Evolutionary conservation across 2,888 invertebrate species (phyloP), one percentile per base, ranked within the genome.

Genomic region (Fabriciana adippe): DNA sequence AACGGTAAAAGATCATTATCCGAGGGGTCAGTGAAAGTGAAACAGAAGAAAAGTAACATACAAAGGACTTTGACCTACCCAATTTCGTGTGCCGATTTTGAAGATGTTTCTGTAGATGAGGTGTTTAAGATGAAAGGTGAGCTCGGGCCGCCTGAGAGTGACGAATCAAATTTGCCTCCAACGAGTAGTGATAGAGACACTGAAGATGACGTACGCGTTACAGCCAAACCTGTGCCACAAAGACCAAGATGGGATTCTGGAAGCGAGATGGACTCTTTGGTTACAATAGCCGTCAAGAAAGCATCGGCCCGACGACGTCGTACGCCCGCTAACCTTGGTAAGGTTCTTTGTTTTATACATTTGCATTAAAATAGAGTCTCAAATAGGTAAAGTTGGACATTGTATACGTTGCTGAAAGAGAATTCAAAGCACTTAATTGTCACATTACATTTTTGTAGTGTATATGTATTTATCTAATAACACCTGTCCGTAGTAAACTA

Each of bases 281-380:
- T 94, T 73, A 94, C 95, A 6, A 94, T 94, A 2, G 94, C 95
- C 13, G 95, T 95, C 77, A 90, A 93, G 74, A 94, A 95, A 83
- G 95, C 95, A 67, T 94, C 94, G 69, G 94, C 95, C 47, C 92
- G 94, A 78, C 91, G 94, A 79, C 88, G 94, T 74, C 85, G 93
- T 79, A 88, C 87, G 87, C 86, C 92, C 66, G 86, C 88, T 75
- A 90, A 92, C 83, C 84, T 86, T 83, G 93, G 93, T 92, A 64
- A 72, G 72, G 65, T 64, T 61, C 61, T 61, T 53, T 54, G 41
- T 56, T 35, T 61, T 53, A 15, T 26, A 64, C 15, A 69, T 69
- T 69, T 56, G 67, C 67, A 67, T 67, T 67, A 69, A 53, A 67
- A 69, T 55, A 64, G 53, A 31, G 50, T 60, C 59, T 64, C 50